Conservation (phyloP, 2,888 invertebrate genomes). For the Caenorhabditis sp. region DNA sequence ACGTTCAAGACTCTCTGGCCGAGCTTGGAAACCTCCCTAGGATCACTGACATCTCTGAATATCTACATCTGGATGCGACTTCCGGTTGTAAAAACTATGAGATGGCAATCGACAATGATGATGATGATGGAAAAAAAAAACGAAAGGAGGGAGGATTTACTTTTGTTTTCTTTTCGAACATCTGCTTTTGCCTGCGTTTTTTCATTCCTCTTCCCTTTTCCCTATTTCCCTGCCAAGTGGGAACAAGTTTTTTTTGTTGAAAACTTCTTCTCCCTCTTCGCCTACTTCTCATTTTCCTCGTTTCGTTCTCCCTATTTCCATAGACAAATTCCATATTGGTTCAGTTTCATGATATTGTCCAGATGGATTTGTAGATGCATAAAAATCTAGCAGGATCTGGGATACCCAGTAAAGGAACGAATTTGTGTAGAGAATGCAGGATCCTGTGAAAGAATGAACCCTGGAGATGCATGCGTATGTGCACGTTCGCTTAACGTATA, state of each 20-base stretch:
- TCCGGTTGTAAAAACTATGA: slow-evolving; percentile 39
- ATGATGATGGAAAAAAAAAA: background rate
- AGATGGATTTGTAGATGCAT: background rate
- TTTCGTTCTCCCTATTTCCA: slow-evolving; percentile 21
- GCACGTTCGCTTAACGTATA: background rate
- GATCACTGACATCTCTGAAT: background rate
- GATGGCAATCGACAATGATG: slow-evolving; percentile 37
- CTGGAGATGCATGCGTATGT: background rate
- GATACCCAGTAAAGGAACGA: background rate
- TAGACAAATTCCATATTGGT: slow-evolving; percentile 23
- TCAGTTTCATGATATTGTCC: slow-evolving; percentile 11
- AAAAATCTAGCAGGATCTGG: background rate
- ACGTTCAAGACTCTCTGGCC: too few relatives aligned
- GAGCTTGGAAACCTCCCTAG: background rate
- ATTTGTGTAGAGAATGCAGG: too few relatives aligned
- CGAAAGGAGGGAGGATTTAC: slow-evolving; percentile 31
- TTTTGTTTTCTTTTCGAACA: slow-evolving; percentile 49
- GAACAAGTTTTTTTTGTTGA: slow-evolving; percentile 42
- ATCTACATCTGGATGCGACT: slow-evolving; percentile 28
- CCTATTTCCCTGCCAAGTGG: slow-evolving; percentile 38
- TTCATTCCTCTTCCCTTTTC: slow-evolving; percentile 1
- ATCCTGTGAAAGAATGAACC: background rate
- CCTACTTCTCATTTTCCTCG: slow-evolving; percentile 20
- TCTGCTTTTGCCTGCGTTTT: slow-evolving; percentile 41
- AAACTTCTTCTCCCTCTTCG: slow-evolving; percentile 8